These are phyloP conservation scores for Altica lythri DNA, from an alignment of 2,888 invertebrate species.

Conservation along the genomic window DNA sequence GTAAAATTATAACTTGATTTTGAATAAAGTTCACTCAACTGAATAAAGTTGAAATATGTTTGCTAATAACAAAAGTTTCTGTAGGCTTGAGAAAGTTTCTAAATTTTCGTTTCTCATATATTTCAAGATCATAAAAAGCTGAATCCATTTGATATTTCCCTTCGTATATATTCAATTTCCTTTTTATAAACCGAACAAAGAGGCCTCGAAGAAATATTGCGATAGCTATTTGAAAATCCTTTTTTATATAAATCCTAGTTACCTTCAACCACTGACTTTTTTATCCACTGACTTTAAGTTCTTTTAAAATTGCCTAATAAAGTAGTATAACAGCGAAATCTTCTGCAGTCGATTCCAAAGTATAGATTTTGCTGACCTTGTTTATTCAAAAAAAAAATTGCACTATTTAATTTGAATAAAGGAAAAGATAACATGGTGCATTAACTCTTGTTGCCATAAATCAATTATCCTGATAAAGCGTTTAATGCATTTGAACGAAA, in stretches of 20 bases:
- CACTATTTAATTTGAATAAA: too few relatives aligned
- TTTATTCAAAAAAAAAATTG: too few relatives aligned
- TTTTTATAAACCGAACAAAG: conserved; percentile 5
- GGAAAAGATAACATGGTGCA: too few relatives aligned
- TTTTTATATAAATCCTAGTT: conserved; percentile 20
- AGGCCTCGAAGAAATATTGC: conserved; percentile 10
- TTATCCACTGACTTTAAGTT: neutral
- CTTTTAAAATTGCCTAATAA: conserved; percentile 6
- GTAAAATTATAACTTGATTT: too few relatives aligned
- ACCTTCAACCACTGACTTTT: conserved; percentile 8
- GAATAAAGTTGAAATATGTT: conserved; percentile 5
- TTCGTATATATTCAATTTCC: conserved; percentile 13
- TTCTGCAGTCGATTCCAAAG: too few relatives aligned
- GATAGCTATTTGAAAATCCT: conserved; percentile 14
- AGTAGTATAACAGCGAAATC: too few relatives aligned
- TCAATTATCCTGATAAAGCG: too few relatives aligned
- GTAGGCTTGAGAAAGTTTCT: neutral
- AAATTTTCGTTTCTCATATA: too few relatives aligned
- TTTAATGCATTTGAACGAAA: too few relatives aligned
- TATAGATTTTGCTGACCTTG: too few relatives aligned
- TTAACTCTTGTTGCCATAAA: too few relatives aligned
- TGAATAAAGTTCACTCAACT: too few relatives aligned
- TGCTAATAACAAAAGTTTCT: neutral
- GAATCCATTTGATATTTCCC: conserved; percentile 8
- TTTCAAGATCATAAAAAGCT: conserved; percentile 13